Percentiles rank a stretch among this genome's conserved stretches.
Conservation (phyloP, 2,888 invertebrate genomes). For the Ashinkailepas kermadecensis region DNA sequence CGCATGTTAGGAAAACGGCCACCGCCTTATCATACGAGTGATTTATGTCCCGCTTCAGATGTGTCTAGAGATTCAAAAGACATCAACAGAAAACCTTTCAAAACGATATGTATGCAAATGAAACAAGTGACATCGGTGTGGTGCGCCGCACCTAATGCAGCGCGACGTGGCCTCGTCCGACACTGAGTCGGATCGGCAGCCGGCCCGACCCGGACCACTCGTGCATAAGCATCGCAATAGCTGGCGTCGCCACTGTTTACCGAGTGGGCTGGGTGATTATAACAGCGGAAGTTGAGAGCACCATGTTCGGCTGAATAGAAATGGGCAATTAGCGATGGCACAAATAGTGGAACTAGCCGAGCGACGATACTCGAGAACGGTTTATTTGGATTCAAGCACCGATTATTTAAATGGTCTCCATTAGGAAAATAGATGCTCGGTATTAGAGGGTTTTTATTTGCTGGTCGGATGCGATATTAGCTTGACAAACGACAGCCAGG, state of each 20-base stretch:
- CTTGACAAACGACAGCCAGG: background rate
- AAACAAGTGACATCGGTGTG: background rate
- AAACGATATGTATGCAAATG: conserved; percentile 19
- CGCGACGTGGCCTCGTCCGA: too few species aligned
- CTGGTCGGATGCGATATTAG: background rate
- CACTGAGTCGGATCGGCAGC: background rate
- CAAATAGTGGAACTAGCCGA: background rate
- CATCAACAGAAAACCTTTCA: conserved; percentile 21
- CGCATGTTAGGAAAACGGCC: background rate
- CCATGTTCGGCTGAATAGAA: conserved; percentile 18
- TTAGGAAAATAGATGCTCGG: conserved; percentile 9
- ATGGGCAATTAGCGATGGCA: conserved; percentile 20
- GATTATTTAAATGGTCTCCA: conserved; percentile 17
- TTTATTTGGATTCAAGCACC: conserved; percentile 14
- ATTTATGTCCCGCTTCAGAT: conserved; percentile 5
- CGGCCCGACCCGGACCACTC: background rate
- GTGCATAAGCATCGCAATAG: background rate
- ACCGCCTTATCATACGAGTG: background rate
- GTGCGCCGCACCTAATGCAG: background rate
- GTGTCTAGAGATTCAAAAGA: conserved; percentile 22
- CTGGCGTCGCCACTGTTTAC: background rate
- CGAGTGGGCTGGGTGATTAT: background rate
- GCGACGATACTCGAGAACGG: background rate
- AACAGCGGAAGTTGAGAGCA: conserved; percentile 7
- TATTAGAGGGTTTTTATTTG: conserved; percentile 4